Base-by-base conservation (phyloP, 1,140 invertebrate species). In the Zeugodacus cucurbitae region DNA sequence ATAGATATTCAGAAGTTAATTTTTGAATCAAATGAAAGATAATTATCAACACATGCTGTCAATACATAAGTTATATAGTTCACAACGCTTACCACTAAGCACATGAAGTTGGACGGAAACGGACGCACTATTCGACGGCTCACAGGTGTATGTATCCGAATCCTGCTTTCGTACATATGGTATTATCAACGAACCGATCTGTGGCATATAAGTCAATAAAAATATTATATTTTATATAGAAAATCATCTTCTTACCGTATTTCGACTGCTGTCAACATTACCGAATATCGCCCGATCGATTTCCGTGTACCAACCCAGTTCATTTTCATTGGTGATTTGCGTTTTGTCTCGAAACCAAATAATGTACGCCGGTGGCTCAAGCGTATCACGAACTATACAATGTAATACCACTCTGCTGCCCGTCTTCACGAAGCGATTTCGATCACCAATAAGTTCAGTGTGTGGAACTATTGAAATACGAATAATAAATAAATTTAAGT, bases 301-400 rank as follows among this genome's bases (percentile, higher is more conserved):
- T 88, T 93, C 91, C 4, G 91, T 93, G 57, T 93, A 93, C 93
- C 93, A 93, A n/a, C 91, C 91, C 2, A 89, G 89, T 32, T 89
- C 87, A 41, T 93, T 92, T 20, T 93, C 91, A 29, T 93, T 92
- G 88, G 90, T 90, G 14, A 94, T 90, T 89, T 94, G 92, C 93
- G 98, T 90, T 97, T 98, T 92, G 96, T 97, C 95, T 90, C 94
- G 94, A 93, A 95, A 95, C 95, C 95, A 95, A 92, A 95, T 95
- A 89, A 95, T 95, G 92, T 95, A 95, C 57, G 94, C 94, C 87
- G 95, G 95, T 90, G 95, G 95, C 91, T 95, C 95, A 41, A 95
- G 91, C 88, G 95, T 94, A 88, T 94, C 95, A 87, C 94, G 94
- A 91, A 95, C 94, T 86, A 95, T 94, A 91, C 95, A 95, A 90